phyloP scores from a whole-genome alignment of 2,113 vertebrate species.

The Lepisosteus osseus region DNA sequence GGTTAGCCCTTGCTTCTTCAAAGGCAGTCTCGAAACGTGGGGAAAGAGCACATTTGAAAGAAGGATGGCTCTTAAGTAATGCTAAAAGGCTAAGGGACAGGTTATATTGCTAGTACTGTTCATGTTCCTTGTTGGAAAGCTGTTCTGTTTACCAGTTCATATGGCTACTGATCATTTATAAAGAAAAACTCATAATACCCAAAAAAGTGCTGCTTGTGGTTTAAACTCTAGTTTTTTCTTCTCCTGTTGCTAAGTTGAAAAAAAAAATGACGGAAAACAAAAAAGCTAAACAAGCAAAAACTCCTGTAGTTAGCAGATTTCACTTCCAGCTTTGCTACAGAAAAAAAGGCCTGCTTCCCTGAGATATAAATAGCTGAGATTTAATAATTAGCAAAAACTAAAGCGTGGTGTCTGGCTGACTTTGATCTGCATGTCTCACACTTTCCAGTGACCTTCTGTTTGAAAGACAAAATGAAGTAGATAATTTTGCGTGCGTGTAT shows the following conservation, averaged over 20 bases:
- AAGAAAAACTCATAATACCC: constrained; percentile 15
- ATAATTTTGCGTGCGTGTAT: no score
- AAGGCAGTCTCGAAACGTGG: background rate
- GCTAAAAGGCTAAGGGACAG: background rate
- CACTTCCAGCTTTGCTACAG: constrained; percentile 49
- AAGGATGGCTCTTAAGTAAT: background rate
- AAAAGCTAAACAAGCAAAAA: constrained; percentile 32
- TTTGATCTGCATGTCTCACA: constrained; percentile 51
- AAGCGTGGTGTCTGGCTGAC: constrained; percentile 49
- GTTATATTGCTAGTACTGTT: background rate
- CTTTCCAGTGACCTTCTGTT: constrained; percentile 51
- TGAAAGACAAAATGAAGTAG: constrained; percentile 25
- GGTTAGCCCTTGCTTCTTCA: no score
- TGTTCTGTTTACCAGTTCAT: constrained; percentile 2
- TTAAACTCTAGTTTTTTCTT: constrained; percentile 29
- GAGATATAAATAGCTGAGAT: constrained; percentile 66
- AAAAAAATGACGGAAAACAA: constrained; percentile 35
- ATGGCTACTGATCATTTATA: constrained; percentile 22
- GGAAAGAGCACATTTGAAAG: background rate
- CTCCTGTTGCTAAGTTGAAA: constrained; percentile 44
- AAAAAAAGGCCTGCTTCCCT: constrained; percentile 48
- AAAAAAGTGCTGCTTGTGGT: constrained; percentile 28
- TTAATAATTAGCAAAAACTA: constrained; percentile 64
- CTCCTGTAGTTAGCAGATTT: constrained; percentile 59
- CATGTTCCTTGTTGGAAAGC: constrained; percentile 9